Conservation (phyloP, 1,140 invertebrate genomes). For the Metopolophium dirhodum region DNA sequence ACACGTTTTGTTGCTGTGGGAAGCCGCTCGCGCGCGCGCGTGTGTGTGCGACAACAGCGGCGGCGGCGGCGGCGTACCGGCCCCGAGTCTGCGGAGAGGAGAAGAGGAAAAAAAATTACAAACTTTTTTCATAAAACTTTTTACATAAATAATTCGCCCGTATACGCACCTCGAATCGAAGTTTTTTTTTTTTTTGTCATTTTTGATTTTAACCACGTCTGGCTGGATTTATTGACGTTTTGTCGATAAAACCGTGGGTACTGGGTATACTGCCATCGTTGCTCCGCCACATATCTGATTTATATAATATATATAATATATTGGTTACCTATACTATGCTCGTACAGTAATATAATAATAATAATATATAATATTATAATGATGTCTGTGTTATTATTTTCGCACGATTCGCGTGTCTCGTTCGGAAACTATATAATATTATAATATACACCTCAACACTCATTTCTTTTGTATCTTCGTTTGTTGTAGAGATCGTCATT, state of each 20-base stretch:
- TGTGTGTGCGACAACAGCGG: not conserved
- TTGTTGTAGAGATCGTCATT: no score
- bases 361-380: not conserved
- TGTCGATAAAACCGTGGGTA: not conserved
- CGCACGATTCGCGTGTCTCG: not conserved
- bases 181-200: not conserved
- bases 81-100: not conserved
- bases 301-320: no score
- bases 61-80: not conserved
- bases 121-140: slow-evolving; percentile 45
- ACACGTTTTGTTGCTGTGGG: slow-evolving; percentile 39
- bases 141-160: slow-evolving; percentile 1
- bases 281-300: no score
- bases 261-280: no score
- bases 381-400: not conserved
- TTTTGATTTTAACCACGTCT: not conserved
- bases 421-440: not conserved
- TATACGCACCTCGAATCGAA: not conserved
- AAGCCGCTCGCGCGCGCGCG: not conserved
- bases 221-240: slow-evolving; percentile 15
- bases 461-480: no score
- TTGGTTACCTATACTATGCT: not conserved
- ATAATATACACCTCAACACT: no score
- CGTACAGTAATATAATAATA: not conserved
- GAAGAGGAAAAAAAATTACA: slow-evolving; percentile 21